Evolutionary conservation across 2,113 vertebrate species (phyloP).

Genomic region (Clarias gariepinus): DNA sequence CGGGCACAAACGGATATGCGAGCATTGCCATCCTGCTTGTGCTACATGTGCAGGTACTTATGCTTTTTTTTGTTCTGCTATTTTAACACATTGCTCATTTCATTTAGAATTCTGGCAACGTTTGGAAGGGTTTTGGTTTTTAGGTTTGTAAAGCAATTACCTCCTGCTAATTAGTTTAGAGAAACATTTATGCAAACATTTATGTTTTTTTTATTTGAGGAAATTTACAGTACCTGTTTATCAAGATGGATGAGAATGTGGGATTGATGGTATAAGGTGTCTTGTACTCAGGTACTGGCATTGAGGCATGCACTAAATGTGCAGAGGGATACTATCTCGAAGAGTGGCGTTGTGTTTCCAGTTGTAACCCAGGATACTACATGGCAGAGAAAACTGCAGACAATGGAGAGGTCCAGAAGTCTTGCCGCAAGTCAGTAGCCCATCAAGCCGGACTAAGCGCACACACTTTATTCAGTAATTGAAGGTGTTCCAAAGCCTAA

Average conservation of each 20-base stretch:
- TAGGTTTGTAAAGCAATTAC: neutral
- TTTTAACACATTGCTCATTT: neutral
- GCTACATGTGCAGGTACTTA: slow-evolving; percentile 89
- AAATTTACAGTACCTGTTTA: neutral
- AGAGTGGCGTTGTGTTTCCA: slow-evolving; percentile 88
- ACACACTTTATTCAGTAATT: neutral
- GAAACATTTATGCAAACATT: neutral
- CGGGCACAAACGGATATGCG: slow-evolving; percentile 82
- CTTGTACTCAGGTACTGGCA: slow-evolving; percentile 79
- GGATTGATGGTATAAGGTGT: neutral
- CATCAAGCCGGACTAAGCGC: slow-evolving; percentile 11
- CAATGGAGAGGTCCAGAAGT: slow-evolving; percentile 76
- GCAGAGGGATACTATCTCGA: slow-evolving; percentile 86
- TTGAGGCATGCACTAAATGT: slow-evolving; percentile 89
- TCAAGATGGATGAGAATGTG: neutral
- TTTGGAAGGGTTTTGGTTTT: neutral
- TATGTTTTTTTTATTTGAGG: neutral
- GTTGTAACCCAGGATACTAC: slow-evolving; percentile 85
- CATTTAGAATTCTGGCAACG: neutral
- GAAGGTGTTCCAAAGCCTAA: neutral
- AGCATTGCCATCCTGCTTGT: slow-evolving; percentile 87
- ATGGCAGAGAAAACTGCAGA: slow-evolving; percentile 80
- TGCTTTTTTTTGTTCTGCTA: neutral
- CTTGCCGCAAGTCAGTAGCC: slow-evolving; percentile 86
- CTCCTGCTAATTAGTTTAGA: neutral